Evolutionary conservation across 1,140 invertebrate genomes (phyloP).

Genomic region (Drosophila kepulauana): DNA sequence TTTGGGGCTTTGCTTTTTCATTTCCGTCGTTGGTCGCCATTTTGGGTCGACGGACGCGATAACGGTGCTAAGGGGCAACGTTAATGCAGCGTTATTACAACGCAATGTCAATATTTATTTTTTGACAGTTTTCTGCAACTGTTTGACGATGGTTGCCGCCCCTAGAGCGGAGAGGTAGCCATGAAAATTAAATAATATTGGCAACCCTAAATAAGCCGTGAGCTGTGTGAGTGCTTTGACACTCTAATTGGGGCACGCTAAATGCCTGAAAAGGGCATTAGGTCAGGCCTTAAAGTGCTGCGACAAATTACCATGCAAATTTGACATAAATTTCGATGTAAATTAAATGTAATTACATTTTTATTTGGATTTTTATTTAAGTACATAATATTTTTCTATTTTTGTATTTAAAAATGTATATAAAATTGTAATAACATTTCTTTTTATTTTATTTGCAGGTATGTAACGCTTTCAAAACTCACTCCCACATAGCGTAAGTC

Average conservation of each 20-base stretch:
- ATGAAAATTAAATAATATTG: conserved; percentile 76
- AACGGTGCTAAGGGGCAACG: conserved; percentile 37
- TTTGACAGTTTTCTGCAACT: conserved; percentile 71
- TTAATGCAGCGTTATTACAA: conserved; percentile 83
- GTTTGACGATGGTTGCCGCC: conserved; percentile 58
- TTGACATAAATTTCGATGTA: conserved; percentile 11
- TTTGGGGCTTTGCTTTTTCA: conserved; percentile 55
- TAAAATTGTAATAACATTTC: conserved; percentile 1
- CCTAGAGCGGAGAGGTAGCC: background rate
- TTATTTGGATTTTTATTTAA: background rate
- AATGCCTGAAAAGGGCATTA: conserved; percentile 35
- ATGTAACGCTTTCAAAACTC: conserved; percentile 15
- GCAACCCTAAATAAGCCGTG: conserved; percentile 69
- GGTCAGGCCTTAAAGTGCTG: conserved; percentile 27
- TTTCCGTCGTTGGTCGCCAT: conserved; percentile 68
- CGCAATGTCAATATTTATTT: conserved; percentile 80
- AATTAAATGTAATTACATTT: background rate
- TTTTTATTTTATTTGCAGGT: conserved; percentile 32
- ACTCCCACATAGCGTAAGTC: conserved; percentile 32
- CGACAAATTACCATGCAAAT: conserved; percentile 19
- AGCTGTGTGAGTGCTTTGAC: conserved; percentile 42
- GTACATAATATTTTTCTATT: background rate
- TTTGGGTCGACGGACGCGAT: conserved; percentile 45
- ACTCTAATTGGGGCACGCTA: conserved; percentile 51
- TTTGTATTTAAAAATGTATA: background rate